These are phyloP conservation scores for Amphiura filiformis DNA, from an alignment of 35 echinoderm and acorn worm species.

Conservation along the genomic window DNA sequence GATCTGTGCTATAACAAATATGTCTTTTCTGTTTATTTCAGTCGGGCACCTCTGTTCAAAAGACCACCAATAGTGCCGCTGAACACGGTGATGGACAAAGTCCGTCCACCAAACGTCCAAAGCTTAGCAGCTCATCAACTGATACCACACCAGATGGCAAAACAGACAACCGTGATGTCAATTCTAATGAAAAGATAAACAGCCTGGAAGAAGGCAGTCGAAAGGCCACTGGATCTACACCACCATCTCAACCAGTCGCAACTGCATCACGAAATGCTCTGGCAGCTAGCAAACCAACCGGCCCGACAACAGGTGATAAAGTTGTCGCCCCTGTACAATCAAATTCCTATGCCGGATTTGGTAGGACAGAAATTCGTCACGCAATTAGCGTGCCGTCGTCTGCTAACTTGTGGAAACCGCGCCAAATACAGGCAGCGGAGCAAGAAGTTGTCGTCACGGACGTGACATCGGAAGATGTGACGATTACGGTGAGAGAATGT, in stretches of 20 bases:
- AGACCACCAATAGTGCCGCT: too few species aligned
- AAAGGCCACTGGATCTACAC: too few species aligned
- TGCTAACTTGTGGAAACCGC: background rate
- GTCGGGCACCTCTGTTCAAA: too few species aligned
- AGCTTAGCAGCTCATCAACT: background rate
- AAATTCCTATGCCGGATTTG: background rate
- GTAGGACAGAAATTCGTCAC: conserved; percentile 7
- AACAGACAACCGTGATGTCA: background rate
- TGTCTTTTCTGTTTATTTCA: too few species aligned
- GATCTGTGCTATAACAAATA: too few species aligned
- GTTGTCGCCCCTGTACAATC: background rate
- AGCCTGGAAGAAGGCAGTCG: too few species aligned
- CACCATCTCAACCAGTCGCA: too few species aligned
- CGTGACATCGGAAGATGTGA: conserved; percentile 71
- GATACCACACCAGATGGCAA: background rate
- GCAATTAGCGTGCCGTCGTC: background rate
- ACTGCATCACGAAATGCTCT: too few species aligned
- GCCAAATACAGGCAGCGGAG: background rate
- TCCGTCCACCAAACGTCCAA: background rate
- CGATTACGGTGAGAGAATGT: conserved; percentile 82
- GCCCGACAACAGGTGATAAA: too few species aligned
- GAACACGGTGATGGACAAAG: too few species aligned
- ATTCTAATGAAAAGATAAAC: background rate
- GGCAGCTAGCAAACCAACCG: too few species aligned
- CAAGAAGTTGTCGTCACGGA: conserved; percentile 68